Base-by-base conservation (phyloP, 2,797 vertebrate species). In the Chlorospingus semifuscus region DNA sequence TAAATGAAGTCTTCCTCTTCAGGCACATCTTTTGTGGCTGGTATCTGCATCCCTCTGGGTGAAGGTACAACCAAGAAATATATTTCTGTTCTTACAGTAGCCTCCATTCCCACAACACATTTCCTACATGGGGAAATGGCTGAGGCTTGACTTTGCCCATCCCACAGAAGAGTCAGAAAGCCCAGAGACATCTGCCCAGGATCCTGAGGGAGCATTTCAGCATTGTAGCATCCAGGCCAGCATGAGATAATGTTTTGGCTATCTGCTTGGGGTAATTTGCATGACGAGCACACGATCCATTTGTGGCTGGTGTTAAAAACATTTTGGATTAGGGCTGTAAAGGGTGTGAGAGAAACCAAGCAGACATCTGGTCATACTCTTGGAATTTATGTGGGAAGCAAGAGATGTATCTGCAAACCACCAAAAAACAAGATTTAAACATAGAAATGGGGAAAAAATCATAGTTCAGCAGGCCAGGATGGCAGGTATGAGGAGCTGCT, bases 381-480 rank as follows among this genome's bases (percentile, higher is more conserved):
- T 93, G 93, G 95, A 96, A 97, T 96, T 92, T 84, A 91, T 77
- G 87, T 93, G 94, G 91, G 91, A 96, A 86, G 89, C 12, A 46
- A 93, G 8, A 90, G n/a, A 60, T 87, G 46, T 44, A 66, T 94
- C 85, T 90, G 52, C 47, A 94, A 94, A 84, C 22, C 85, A 83
- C 76, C 42, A 12, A 76, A 89, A 93, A 81, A 56, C 52, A 91
- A 92, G 32, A 46, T 72, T 86, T 63, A 69, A 88, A 66, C 9
- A 7, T 2, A 30, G 59, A 75, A 71, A 75, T 70, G 5, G 16
- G 3, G 0, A 0, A 5, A 24, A 80, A 61, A 44, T 56, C 2
- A 1, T 8, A n/a, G 11, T 56, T 83, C n/a, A 91, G 14, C 9
- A 37, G 46, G 41, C 39, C 46, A 26, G 61, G 44, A 39, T 14